Conservation (phyloP, 2,888 invertebrate species). For the Eupsilia transversa region DNA sequence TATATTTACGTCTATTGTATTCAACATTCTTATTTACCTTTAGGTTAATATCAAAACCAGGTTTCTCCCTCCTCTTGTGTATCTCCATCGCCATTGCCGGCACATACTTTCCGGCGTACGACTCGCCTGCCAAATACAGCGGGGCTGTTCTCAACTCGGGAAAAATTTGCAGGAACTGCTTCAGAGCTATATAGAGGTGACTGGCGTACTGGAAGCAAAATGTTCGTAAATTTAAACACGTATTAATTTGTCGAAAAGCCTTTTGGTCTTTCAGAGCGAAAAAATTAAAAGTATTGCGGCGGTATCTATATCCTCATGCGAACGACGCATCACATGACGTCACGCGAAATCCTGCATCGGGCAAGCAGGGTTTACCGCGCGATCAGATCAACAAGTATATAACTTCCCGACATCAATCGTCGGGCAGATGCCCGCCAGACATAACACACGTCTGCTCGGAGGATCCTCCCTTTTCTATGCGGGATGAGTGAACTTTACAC, state of each 20-base stretch:
- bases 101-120: slow-evolving; percentile 91
- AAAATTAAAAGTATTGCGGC: no score
- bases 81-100: slow-evolving; percentile 91
- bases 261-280: not conserved
- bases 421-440: no score
- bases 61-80: slow-evolving; percentile 79
- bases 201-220: slow-evolving; percentile 80
- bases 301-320: no score
- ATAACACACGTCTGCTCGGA: no score
- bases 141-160: slow-evolving; percentile 90
- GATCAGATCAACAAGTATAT: no score
- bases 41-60: slow-evolving; percentile 81
- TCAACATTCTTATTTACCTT: slow-evolving; percentile 75
- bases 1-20: no score
- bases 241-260: not conserved
- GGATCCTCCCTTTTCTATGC: no score
- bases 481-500: no score
- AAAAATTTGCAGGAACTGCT: slow-evolving; percentile 92
- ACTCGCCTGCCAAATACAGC: slow-evolving; percentile 92
- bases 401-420: no score
- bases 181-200: slow-evolving; percentile 90
- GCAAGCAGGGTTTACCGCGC: no score
- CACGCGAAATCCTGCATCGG: no score
- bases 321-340: no score
- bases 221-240: not conserved